Percentiles rank a stretch among this genome's conserved stretches.
These are phyloP conservation scores for Dermolepida albohirtum DNA, from an alignment of 2,888 invertebrate genomes.

Conservation along the genomic window DNA sequence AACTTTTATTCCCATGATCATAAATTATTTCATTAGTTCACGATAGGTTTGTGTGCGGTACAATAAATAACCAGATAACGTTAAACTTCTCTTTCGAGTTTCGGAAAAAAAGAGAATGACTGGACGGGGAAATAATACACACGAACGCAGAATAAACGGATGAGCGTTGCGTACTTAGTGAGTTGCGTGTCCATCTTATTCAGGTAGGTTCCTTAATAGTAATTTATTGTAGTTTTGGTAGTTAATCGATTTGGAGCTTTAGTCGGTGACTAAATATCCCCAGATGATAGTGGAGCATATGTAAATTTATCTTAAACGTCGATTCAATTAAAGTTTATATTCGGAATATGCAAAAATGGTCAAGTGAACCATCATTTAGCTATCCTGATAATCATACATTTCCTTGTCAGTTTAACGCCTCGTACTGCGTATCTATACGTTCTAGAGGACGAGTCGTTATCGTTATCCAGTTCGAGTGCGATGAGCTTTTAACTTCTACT, in stretches of 20 bases:
- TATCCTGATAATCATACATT: conserved; percentile 41
- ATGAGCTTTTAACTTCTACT: conserved; percentile 31
- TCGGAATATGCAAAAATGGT: conserved; percentile 55
- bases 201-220: conserved; percentile 46
- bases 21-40: conserved; percentile 21
- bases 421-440: conserved; percentile 26
- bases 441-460: conserved; percentile 26
- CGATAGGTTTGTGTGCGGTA: conserved; percentile 7
- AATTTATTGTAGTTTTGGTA: conserved; percentile 47
- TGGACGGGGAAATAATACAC: conserved; percentile 7
- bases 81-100: conserved; percentile 15
- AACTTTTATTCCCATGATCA: conserved; percentile 9
- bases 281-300: conserved; percentile 52
- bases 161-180: conserved; percentile 5
- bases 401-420: conserved; percentile 43
- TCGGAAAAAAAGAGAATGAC: conserved; percentile 7
- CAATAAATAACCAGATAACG: conserved; percentile 23
- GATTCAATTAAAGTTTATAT: conserved; percentile 58
- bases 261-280: conserved; percentile 44
- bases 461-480: neutral
- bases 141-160: neutral
- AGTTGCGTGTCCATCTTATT: conserved; percentile 27
- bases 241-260: conserved; percentile 39
- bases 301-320: conserved; percentile 57
- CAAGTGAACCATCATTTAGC: conserved; percentile 45